Base-by-base conservation (phyloP, 1,140 invertebrate species). In the Aphelenchoides fujianensis region DNA sequence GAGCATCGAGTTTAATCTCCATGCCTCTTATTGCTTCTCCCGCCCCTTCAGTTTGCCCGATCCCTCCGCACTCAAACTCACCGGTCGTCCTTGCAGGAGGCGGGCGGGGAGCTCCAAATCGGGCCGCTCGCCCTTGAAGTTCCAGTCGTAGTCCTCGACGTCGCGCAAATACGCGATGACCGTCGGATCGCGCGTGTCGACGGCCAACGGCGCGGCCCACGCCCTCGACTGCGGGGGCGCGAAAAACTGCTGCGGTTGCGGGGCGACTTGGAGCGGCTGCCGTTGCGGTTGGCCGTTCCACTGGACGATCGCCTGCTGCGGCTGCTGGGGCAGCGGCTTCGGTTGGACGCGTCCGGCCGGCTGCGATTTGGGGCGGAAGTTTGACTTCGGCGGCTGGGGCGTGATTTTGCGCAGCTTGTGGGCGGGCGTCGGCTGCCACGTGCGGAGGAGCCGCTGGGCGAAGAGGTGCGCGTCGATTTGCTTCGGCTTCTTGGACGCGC, bases 141-240 rank as follows among this genome's bases (percentile, higher is more conserved):
- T 12, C 63, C 63, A 66, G 34, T 66, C 63, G 7, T 66, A 66
- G 12, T 66, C 63, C 7, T 66, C 63, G 36, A 66, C 12, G 32
- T 66, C 63, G 12, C 53, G 16, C 28, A 66, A 36, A 37, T 66
- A 66, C 19, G 63, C 63, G 16, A 66, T 37, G 16, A 66, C 63
- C 12, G 31, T 34, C 30, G 63, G 63, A 36, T 66, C 63, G 32
- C 63, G 63, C 1, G 16, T 66, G 2, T 66, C 63, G 1, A 30
- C 27, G 0, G 53, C 63, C 1, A 66, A 12, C 36, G 63, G 63
- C 2, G 32, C 32, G 16, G 31, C 32, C 63, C 31, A 66, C 37
- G 32, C 36, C 12, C 32, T 12, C 30, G 16, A 9, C 1, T 34
- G 32, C 16, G 16, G 63, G 1, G 12, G 23, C n/a, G n/a, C n/a